These are phyloP conservation scores for Apus apus DNA, from an alignment of 2,113 vertebrate species.

Conservation along the genomic window DNA sequence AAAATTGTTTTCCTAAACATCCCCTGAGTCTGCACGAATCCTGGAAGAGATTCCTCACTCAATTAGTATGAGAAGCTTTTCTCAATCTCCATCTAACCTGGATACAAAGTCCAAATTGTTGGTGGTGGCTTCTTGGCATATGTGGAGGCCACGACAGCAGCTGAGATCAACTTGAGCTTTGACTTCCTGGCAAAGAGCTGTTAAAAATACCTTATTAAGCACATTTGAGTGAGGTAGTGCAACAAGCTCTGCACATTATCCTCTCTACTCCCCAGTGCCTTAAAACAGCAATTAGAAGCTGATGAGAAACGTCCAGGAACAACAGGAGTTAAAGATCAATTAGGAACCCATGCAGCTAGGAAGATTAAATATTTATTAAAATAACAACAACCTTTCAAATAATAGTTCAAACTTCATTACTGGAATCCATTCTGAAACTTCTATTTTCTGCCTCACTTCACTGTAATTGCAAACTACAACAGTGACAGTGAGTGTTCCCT, in stretches of 20 bases:
- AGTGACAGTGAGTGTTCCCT: constrained; percentile 64
- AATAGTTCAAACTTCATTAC: constrained; percentile 80
- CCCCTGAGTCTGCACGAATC: background rate
- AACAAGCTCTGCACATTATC: constrained; percentile 45
- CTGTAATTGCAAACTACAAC: constrained; percentile 78
- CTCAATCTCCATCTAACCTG: background rate
- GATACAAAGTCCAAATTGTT: background rate
- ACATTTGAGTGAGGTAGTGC: background rate
- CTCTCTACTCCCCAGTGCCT: constrained; percentile 29
- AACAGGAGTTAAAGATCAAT: constrained; percentile 78
- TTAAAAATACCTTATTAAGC: constrained; percentile 7
- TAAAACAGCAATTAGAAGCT: constrained; percentile 71
- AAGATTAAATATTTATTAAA: constrained; percentile 82
- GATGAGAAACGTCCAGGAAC: constrained; percentile 73
- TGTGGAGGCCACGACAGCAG: background rate
- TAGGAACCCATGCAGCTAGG: constrained; percentile 72
- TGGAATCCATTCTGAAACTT: constrained; percentile 69
- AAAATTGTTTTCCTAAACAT: background rate
- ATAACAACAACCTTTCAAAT: constrained; percentile 77
- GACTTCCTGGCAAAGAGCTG: background rate
- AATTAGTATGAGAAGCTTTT: background rate
- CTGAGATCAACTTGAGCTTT: background rate
- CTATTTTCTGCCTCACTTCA: constrained; percentile 83
- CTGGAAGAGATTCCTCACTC: background rate
- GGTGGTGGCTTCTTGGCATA: background rate